A percentile compares a stretch with the other conserved stretches of the same genome.
Conservation (phyloP, 2,888 invertebrate genomes). For the Eristalis tenax region DNA sequence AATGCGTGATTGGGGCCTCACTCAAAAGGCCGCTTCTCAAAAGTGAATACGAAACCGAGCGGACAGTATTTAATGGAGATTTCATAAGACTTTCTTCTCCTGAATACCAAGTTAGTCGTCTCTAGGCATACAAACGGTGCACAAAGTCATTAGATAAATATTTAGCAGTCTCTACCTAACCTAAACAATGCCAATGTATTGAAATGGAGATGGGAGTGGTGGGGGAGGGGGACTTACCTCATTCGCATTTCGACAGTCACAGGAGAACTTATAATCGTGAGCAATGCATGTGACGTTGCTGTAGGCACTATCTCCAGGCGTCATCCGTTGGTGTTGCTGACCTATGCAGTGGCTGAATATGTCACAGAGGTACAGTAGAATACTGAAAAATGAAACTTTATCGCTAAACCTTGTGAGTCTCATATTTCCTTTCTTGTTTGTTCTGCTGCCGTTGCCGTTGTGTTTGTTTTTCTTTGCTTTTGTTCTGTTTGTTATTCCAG, state of each 20-base stretch:
- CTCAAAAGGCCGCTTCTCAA: slow-evolving; percentile 2
- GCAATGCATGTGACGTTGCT: slow-evolving; percentile 77
- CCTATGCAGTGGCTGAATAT: slow-evolving; percentile 60
- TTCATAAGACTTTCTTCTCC: slow-evolving; percentile 13
- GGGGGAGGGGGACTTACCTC: slow-evolving; percentile 77
- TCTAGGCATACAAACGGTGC: background rate
- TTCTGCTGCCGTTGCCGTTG: background rate
- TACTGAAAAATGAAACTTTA: slow-evolving; percentile 57
- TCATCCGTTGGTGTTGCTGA: slow-evolving; percentile 52
- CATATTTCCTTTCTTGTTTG: slow-evolving; percentile 56
- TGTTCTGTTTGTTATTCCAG: slow-evolving; percentile 22
- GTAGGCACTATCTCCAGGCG: slow-evolving; percentile 36
- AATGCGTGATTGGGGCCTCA: background rate
- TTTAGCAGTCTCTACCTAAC: slow-evolving; percentile 25
- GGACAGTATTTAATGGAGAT: slow-evolving; percentile 30
- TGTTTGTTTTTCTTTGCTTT: slow-evolving; percentile 16
- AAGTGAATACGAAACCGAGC: background rate
- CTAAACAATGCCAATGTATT: slow-evolving; percentile 4
- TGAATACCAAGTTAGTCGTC: background rate
- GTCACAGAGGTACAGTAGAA: slow-evolving; percentile 48
- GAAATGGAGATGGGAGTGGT: background rate
- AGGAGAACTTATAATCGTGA: slow-evolving; percentile 79
- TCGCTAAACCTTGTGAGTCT: slow-evolving; percentile 52
- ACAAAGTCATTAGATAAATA: slow-evolving; percentile 46
- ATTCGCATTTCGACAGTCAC: slow-evolving; percentile 78